Evolutionary conservation across 2,797 vertebrate genomes (phyloP), one percentile per base, ranked within the genome.

Genomic region (Notoglanidium macrostoma): DNA sequence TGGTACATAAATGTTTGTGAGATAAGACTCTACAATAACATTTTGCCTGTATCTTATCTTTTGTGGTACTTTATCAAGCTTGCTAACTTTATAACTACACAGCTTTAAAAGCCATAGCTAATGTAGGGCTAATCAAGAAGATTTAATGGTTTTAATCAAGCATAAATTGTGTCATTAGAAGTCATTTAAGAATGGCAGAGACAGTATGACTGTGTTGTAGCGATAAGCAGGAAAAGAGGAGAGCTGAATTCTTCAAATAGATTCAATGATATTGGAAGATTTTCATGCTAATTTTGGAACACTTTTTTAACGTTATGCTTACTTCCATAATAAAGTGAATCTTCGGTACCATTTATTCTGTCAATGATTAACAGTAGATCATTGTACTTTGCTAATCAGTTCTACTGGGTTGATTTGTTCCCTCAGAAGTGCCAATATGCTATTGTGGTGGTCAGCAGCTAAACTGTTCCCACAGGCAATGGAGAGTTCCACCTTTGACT

Each of bases 401-500:
- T 79, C 2, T 55, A 32, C 29, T 32, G 54, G 29, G 7, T 77
- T 77, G 29, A 76, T 68, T 77, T 77, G 12, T 40, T 76, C 21
- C 12, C 21, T 70, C 61, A 46, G 74, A n/a, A 61, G 49, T 87
- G 86, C 86, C 89, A 88, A 86, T 86, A 92, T 90, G 88, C 63
- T 85, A 83, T 67, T 91, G 87, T 83, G 87, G 90, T 90, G 77
- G 67, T 85, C 84, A 59, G 85, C n/a, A 83, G 88, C 91, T 87
- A 91, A 90, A 88, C 87, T 85, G 84, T 90, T 91, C 44, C 14
- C 49, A 0, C 46, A 68, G 89, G 91, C 85, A 90, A 29, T 29
- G 85, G 74, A 87, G 85, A 87, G 88, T 85, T 87, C 92, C 93
- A 94, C 93, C 92, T 95, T 93, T 95, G 93, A 94, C 94, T 84